Conservation (phyloP, 1,140 invertebrate species). For the Arion vulgaris region DNA sequence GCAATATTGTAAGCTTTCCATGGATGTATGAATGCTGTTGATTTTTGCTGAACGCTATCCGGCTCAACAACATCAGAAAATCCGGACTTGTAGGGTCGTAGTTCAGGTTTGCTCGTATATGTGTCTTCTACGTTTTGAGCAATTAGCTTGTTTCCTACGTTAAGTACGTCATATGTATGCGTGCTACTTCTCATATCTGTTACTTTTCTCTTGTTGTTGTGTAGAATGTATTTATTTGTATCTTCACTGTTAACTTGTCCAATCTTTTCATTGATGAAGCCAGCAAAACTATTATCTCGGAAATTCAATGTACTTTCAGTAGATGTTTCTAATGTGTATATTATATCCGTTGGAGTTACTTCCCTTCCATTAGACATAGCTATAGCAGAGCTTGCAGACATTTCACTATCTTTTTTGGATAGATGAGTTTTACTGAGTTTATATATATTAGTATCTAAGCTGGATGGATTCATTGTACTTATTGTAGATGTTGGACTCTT, state of each 20-base stretch:
- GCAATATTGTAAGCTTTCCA: slow-evolving; percentile 16
- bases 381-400: too few relatives aligned
- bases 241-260: not conserved
- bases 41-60: not conserved
- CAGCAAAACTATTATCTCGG: not conserved
- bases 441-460: too few relatives aligned
- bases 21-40: not conserved
- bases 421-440: too few relatives aligned
- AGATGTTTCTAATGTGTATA: not conserved
- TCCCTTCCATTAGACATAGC: too few relatives aligned
- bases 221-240: not conserved
- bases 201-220: too few relatives aligned
- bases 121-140: not conserved
- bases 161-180: not conserved
- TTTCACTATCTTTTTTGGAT: not conserved
- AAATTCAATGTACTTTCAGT: not conserved
- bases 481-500: not conserved
- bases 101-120: not conserved
- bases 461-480: not conserved
- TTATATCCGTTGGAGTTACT: not conserved
- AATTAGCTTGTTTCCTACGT: not conserved
- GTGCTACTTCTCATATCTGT: not conserved
- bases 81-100: not conserved
- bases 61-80: not conserved
- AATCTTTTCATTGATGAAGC: not conserved